Evolutionary conservation across 2,113 vertebrate genomes (phyloP), one percentile per base, ranked within the genome.

Genomic region (Amphiprion ocellaris): DNA sequence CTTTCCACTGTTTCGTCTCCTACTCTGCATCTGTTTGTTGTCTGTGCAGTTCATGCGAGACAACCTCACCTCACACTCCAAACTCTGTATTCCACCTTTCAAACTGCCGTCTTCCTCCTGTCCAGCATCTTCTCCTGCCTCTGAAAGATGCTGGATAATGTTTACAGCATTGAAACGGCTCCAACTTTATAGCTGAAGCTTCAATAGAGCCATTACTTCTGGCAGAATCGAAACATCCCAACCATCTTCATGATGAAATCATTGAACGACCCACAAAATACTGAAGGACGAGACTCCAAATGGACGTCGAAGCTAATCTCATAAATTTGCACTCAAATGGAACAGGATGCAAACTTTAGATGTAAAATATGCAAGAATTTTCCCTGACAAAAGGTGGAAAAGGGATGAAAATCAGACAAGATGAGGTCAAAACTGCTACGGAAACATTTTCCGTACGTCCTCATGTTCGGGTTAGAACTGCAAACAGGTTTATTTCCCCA

Each of bases 321-420:
- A 15, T 5, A 26, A 52, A 80, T 83, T 81, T 65, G 68, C 69
- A 75, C 72, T 49, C 63, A 85, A 81, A 83, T 81, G 41, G 50
- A 74, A 60, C 47, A 37, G 3, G 10, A 21, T 53, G 47, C 24
- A 74, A 70, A 74, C 23, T 49, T 54, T 0, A 1, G 69, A 1
- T 1, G 50, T 73, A 63, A 64, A 28, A 3, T 28, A 23, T 17
- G 5, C 33, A 5, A 41, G 47, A 2, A 1, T 37, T 19, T 10
- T 50, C 15, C 17, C 41, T 56, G 19, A 33, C 33, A 21, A 46
- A 16, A 30, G 15, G 11, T 9, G 4, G 7, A 47, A 55, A 39
- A 26, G 26, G 26, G 26, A 26, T 26, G 26, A 26, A 26, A 26
- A 3, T 24, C 9, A 0, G 4, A 15, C 5, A 39, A 5, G 67